These are phyloP conservation scores for Microtus oregoni DNA, from an alignment of 2,113 vertebrate genomes.

Conservation along the genomic window DNA sequence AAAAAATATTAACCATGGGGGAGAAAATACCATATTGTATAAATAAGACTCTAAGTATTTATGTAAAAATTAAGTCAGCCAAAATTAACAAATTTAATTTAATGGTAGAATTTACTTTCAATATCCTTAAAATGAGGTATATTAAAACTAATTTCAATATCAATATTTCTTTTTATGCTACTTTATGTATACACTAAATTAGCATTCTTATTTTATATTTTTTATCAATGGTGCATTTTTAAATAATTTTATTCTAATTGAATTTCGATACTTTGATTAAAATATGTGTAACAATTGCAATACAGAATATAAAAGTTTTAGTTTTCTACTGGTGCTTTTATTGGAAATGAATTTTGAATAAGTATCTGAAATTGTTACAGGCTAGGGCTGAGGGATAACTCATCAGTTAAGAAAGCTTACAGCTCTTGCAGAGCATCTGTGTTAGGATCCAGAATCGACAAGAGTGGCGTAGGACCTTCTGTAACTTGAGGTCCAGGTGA, in stretches of 20 bases:
- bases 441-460: not conserved
- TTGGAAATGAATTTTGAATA: not conserved
- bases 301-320: not conserved
- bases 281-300: not conserved
- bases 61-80: constrained; percentile 50
- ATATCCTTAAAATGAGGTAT: not conserved
- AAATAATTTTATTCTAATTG: not conserved
- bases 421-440: not conserved
- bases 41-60: constrained; percentile 57
- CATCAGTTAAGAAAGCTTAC: not conserved
- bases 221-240: not conserved
- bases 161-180: not conserved
- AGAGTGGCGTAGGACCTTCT: rapidly evolving
- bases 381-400: no score
- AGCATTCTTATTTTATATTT: not conserved
- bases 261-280: not conserved
- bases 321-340: not conserved
- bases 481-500: no score
- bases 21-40: constrained; percentile 59
- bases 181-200: not conserved
- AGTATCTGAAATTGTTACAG: not conserved
- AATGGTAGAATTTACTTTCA: not conserved
- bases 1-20: constrained; percentile 52
- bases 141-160: not conserved
- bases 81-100: constrained; percentile 50